Percentiles rank a stretch among this genome's conserved stretches.
phyloP scores from a whole-genome alignment of 2,113 vertebrate species.

The Xiphophorus hellerii region DNA sequence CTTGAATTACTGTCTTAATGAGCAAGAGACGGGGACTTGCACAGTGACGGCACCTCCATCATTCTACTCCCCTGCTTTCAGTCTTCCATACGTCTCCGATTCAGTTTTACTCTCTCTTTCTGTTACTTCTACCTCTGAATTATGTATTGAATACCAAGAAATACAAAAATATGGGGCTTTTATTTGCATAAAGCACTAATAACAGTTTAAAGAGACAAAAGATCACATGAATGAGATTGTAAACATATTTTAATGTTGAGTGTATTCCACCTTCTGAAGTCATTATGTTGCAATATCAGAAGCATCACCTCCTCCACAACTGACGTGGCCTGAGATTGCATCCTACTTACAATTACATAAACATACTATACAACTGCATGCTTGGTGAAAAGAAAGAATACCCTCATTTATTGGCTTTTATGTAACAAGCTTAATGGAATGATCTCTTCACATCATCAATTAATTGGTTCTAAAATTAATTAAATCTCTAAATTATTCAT shows the following conservation, averaged over 20 bases:
- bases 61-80: conserved; percentile 46
- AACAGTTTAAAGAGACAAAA: neutral
- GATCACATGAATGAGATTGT: neutral
- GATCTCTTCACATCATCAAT: neutral
- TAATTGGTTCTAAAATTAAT: neutral
- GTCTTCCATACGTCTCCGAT: conserved; percentile 45
- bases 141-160: neutral
- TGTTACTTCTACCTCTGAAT: conserved; percentile 43
- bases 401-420: neutral
- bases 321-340: neutral
- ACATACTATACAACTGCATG: neutral
- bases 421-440: neutral
- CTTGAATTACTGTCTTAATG: conserved; percentile 73
- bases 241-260: neutral
- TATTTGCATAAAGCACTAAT: too few relatives aligned
- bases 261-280: neutral
- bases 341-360: neutral
- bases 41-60: conserved; percentile 59
- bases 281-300: neutral
- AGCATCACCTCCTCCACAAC: neutral
- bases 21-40: conserved; percentile 50
- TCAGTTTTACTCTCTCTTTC: conserved; percentile 30
- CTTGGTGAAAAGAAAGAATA: neutral
- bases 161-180: neutral
- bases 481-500: neutral